Conservation (phyloP, 2,113 vertebrate species). For the Epinephelus moara region DNA sequence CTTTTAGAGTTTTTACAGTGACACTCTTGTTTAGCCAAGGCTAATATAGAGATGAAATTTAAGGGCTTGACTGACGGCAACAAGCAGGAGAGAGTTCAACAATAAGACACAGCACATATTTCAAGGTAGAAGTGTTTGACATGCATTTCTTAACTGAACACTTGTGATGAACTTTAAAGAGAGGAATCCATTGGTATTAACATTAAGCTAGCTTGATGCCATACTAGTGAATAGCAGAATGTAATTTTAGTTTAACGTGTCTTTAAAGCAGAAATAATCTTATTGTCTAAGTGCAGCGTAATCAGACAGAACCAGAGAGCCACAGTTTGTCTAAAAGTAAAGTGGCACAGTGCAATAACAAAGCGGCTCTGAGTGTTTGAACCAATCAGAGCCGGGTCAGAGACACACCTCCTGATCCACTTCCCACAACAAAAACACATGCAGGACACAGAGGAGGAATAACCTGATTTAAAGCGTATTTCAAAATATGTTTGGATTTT, state of each 20-base stretch:
- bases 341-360: background rate
- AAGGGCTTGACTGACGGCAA: background rate
- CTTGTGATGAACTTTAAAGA: background rate
- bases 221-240: no score
- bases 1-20: background rate
- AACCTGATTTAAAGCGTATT: background rate
- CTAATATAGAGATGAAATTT: background rate
- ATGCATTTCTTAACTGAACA: background rate
- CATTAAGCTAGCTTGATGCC: background rate
- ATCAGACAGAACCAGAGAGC: background rate
- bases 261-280: no score
- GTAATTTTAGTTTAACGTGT: no score
- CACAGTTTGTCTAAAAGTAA: background rate
- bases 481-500: background rate
- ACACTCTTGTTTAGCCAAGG: background rate
- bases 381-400: background rate
- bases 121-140: background rate
- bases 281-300: background rate
- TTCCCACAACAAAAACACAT: constrained; percentile 22
- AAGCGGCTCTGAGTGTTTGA: background rate
- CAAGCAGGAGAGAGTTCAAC: background rate
- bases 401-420: constrained; percentile 8
- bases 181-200: background rate
- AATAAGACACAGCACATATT: background rate
- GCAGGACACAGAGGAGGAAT: background rate